These are phyloP conservation scores for Tiliacea citrago DNA, from an alignment of 2,888 invertebrate genomes.

Conservation along the genomic window DNA sequence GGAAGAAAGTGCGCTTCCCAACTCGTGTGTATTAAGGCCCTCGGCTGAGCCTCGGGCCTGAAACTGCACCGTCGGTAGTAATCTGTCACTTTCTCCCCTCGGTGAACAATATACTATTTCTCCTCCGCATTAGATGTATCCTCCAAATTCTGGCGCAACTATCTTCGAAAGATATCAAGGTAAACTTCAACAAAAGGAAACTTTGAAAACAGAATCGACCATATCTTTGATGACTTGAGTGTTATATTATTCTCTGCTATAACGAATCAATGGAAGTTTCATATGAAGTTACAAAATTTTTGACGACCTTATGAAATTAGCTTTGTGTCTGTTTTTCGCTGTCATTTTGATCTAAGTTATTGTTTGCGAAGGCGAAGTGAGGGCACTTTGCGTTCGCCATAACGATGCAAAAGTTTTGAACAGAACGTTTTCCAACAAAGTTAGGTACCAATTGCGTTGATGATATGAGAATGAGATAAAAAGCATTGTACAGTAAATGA, in stretches of 20 bases:
- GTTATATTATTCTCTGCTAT: constrained; percentile 27
- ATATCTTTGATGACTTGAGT: constrained; percentile 18
- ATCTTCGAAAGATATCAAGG: constrained; percentile 29
- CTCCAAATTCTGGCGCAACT: constrained; percentile 32
- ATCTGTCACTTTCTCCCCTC: too few relatives aligned
- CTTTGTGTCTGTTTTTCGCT: constrained; percentile 2
- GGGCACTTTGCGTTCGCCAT: too few relatives aligned
- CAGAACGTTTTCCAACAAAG: not conserved
- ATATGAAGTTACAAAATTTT: constrained; percentile 10
- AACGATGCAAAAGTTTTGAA: not conserved
- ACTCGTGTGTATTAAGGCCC: too few relatives aligned
- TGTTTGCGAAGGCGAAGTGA: not conserved
- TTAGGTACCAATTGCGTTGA: not conserved
- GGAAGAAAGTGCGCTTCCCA: too few relatives aligned
- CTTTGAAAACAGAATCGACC: constrained; percentile 38
- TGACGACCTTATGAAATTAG: constrained; percentile 23
- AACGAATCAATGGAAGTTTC: constrained; percentile 33
- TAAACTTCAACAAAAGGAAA: constrained; percentile 32
- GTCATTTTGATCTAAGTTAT: constrained; percentile 12
- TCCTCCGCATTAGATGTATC: constrained; percentile 20
- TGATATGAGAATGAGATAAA: not conserved
- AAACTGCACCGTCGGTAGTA: too few relatives aligned
- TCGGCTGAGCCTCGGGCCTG: too few relatives aligned
- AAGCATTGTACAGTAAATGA: not conserved
- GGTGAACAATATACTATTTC: not conserved